Base-by-base conservation (phyloP, 2,888 invertebrate genomes). In the Crematogaster levior region DNA sequence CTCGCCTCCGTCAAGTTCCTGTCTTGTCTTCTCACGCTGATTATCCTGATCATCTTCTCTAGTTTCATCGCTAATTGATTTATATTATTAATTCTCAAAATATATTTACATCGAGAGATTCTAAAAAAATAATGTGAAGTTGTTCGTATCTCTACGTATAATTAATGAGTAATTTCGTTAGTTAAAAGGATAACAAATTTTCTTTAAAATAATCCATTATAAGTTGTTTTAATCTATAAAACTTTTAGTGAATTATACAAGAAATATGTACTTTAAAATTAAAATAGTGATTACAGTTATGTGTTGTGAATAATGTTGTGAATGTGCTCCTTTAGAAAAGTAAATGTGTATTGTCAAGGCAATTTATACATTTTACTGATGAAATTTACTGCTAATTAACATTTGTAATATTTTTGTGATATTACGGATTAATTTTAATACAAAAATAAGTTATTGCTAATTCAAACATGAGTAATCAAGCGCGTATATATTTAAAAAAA, bases 1-100 rank as follows among this genome's bases (percentile, higher is more conserved):
- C 91, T 90, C 85, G 93, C 90, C 91, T 89, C 85, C 91, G 93
- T 91, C 91, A 92, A 90, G 92, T 82, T 87, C 84, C 89, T 87
- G 86, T 89, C 90, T 88, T 80, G 66, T 81, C 82, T 73, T 86
- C 86, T 58, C 63, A 56, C 68, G 60, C 48, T 34, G 58, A 60
- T 84, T 82, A 70, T 89, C 89, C 89, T 86, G 84, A 43, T 1
- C 51, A 53, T 12, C 56, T 81, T 66, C 80, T 84, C 51, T 66
- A 65, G n/a, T 7, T 53, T 63, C 27, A 34, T 46, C n/a, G 43
- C 5, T 61, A 82, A 70, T 43, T 34, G 21, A 56, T 43, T 18
- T 46, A 12, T 2, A 56, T 18, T n/a, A 34, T 56, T n/a, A 53
- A 24, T 58, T 18, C n/a, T 75, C 18, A 56, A 58, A 37, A 58